Evolutionary conservation across 2,113 vertebrate species (phyloP).

Genomic region (Festucalex cinctus): DNA sequence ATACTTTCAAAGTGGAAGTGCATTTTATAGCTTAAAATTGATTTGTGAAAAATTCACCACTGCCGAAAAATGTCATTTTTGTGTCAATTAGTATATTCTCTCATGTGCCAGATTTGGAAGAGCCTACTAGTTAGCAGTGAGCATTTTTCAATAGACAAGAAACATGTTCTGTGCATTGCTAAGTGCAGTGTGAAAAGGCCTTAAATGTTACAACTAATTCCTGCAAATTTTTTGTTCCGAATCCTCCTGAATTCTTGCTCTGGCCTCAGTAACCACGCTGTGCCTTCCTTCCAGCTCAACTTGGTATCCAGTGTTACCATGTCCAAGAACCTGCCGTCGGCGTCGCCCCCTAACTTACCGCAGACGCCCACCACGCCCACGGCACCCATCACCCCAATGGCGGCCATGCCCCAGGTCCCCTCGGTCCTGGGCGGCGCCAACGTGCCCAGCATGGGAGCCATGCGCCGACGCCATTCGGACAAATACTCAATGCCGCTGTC

Average conservation of each 20-base stretch:
- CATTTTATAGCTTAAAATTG: too few relatives aligned
- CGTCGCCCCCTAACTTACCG: constrained; percentile 97
- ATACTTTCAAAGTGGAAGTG: too few relatives aligned
- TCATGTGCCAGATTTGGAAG: too few relatives aligned
- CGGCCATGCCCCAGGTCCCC: constrained; percentile 97
- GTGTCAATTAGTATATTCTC: too few relatives aligned
- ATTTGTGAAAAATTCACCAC: too few relatives aligned
- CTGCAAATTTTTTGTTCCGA: background rate
- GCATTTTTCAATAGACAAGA: too few relatives aligned
- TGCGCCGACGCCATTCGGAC: constrained; percentile 97
- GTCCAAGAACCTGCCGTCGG: constrained; percentile 98
- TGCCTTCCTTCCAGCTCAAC: constrained; percentile 81
- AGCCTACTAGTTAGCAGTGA: too few relatives aligned
- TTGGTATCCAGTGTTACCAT: constrained; percentile 99
- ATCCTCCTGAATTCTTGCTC: background rate
- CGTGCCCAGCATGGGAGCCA: constrained; percentile 96
- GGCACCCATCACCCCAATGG: constrained; percentile 94
- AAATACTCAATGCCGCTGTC: constrained; percentile 98
- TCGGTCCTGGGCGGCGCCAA: constrained; percentile 95
- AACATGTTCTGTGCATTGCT: too few relatives aligned
- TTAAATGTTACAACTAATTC: background rate
- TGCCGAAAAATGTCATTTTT: too few relatives aligned
- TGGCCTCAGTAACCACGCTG: background rate
- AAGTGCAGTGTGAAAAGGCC: too few relatives aligned
- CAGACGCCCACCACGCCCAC: constrained; percentile 98